Evolutionary conservation across 1,140 invertebrate species (phyloP).

Genomic region (Lordiphosa collinella): DNA sequence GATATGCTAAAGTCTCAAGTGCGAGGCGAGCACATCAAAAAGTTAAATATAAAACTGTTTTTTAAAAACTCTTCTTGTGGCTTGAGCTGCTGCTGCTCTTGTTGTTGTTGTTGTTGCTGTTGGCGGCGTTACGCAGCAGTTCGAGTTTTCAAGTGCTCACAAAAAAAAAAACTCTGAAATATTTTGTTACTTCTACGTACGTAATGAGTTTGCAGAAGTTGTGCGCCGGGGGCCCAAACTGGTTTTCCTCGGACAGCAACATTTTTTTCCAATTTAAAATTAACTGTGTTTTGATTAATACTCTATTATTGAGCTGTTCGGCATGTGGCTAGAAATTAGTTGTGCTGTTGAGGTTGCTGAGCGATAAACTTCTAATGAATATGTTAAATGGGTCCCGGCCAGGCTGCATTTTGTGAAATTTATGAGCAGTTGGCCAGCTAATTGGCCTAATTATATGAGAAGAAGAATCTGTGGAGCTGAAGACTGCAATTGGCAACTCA

Average conservation of each 20-base stretch:
- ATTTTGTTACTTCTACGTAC: slow-evolving; percentile 47
- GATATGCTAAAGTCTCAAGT: slow-evolving; percentile 63
- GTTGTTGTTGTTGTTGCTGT: slow-evolving; percentile 26
- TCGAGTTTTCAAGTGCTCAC: slow-evolving; percentile 64
- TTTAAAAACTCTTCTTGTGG: slow-evolving; percentile 38
- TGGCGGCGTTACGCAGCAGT: slow-evolving; percentile 61
- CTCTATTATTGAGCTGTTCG: slow-evolving; percentile 56
- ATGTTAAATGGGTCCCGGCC: slow-evolving; percentile 42
- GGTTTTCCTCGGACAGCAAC: slow-evolving; percentile 30
- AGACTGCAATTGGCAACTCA: slow-evolving; percentile 49
- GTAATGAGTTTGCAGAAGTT: slow-evolving; percentile 55
- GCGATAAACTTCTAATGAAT: slow-evolving; percentile 56
- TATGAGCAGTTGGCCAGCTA: slow-evolving; percentile 66
- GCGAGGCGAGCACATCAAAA: slow-evolving; percentile 34
- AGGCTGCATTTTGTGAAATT: slow-evolving; percentile 53
- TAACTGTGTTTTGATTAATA: slow-evolving; percentile 75
- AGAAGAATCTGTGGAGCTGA: slow-evolving; percentile 23
- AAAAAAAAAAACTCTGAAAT: slow-evolving; percentile 26
- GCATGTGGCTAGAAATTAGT: slow-evolving; percentile 57
- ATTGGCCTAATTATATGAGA: slow-evolving; percentile 67
- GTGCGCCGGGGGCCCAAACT: slow-evolving; percentile 29
- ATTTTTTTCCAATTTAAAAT: slow-evolving; percentile 64
- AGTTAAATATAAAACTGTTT: slow-evolving; percentile 46
- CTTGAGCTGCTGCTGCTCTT: too few relatives aligned
- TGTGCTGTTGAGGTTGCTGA: slow-evolving; percentile 3